A percentile compares a stretch with the other conserved stretches of the same genome.
These are phyloP conservation scores for Azorinus chamasolen DNA, from an alignment of 2,888 invertebrate species.

Conservation along the genomic window DNA sequence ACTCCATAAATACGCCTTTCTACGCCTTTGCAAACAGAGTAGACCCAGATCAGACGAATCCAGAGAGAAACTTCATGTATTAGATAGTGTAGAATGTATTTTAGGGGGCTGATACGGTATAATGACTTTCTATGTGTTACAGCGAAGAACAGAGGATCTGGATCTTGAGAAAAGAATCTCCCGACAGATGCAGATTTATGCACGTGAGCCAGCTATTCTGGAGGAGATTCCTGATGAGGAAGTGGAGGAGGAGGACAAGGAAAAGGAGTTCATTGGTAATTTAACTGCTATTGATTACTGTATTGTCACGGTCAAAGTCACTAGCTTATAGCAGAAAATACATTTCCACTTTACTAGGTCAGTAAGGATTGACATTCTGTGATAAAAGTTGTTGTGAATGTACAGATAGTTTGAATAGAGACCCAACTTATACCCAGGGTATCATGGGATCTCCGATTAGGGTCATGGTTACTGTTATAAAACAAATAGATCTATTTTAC, in stretches of 20 bases:
- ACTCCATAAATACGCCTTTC: too few species aligned
- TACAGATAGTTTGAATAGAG: background rate
- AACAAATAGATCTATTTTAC: too few species aligned
- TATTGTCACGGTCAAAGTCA: too few species aligned
- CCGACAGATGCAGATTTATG: conserved; percentile 61
- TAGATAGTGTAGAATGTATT: too few species aligned
- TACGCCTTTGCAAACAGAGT: too few species aligned
- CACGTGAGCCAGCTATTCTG: conserved; percentile 56
- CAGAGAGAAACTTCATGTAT: too few species aligned
- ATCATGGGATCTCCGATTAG: background rate
- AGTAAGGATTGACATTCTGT: background rate
- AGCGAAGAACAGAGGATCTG: conserved; percentile 71
- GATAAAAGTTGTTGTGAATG: background rate
- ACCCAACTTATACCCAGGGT: background rate
- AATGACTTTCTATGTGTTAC: conserved; percentile 27
- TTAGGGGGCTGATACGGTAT: too few species aligned
- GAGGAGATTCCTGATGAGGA: conserved; percentile 66
- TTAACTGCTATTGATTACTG: too few species aligned
- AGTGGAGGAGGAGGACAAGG: conserved; percentile 59
- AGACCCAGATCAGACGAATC: too few species aligned
- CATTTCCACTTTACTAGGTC: background rate
- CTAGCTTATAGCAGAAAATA: too few species aligned
- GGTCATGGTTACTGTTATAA: too few species aligned
- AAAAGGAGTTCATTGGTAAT: conserved; percentile 75
- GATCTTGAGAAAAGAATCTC: conserved; percentile 68